Conservation (phyloP, 2,888 invertebrate genomes). For the Gnatocerus cornutus region DNA sequence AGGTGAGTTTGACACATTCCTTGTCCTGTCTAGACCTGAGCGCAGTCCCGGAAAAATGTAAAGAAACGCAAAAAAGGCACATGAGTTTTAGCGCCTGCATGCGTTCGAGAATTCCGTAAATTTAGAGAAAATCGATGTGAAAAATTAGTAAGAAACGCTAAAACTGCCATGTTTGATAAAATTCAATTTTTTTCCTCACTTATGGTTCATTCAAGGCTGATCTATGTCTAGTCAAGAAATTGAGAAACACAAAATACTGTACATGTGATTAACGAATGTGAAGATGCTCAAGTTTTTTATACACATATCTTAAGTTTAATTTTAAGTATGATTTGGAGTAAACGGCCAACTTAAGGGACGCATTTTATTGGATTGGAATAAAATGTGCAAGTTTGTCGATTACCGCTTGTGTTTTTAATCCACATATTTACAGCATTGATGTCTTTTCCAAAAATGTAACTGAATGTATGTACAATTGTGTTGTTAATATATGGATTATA, state of each 20-base stretch:
- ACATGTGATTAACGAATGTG: constrained; percentile 51
- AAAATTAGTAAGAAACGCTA: constrained; percentile 32
- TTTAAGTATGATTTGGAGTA: constrained; percentile 32
- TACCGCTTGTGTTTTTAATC: constrained; percentile 63
- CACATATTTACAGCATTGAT: constrained; percentile 68
- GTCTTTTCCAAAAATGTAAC: constrained; percentile 54
- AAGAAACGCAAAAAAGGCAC: constrained; percentile 61
- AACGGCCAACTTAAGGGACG: constrained; percentile 43
- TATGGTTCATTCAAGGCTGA: constrained; percentile 51
- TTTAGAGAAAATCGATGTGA: constrained; percentile 23
- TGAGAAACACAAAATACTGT: constrained; percentile 38
- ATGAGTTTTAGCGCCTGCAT: constrained; percentile 64
- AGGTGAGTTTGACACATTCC: constrained; percentile 79
- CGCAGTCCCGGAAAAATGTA: constrained; percentile 49
- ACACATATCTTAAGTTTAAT: constrained; percentile 47
- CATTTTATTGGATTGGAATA: too few relatives aligned
- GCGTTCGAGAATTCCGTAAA: constrained; percentile 57
- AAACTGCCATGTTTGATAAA: constrained; percentile 52
- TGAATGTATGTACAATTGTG: constrained; percentile 63
- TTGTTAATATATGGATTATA: constrained; percentile 70
- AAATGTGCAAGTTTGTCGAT: constrained; percentile 52
- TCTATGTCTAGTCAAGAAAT: constrained; percentile 53
- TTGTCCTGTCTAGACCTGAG: constrained; percentile 67
- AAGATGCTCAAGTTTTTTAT: constrained; percentile 53
- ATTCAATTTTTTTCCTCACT: constrained; percentile 27